Percentiles rank a stretch among this genome's conserved stretches.
Evolutionary conservation across 1,140 invertebrate genomes (phyloP).

Genomic region (Panagrolaimus sp.): DNA sequence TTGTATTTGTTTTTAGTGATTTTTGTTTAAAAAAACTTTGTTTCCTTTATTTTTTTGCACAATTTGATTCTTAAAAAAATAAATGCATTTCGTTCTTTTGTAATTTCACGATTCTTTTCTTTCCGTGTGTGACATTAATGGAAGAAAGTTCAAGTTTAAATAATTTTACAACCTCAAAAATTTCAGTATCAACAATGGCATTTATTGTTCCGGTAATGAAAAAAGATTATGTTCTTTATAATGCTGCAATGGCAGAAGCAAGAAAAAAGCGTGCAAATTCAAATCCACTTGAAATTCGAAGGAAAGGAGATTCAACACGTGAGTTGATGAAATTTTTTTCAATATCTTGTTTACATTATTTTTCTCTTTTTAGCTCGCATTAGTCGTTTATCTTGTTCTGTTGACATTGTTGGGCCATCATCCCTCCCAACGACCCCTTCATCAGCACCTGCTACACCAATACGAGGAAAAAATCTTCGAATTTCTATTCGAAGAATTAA

Average conservation of each 20-base stretch:
- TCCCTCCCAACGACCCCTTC: background rate
- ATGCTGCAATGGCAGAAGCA: background rate
- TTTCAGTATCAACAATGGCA: constrained; percentile 15
- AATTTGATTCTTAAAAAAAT: too few species aligned
- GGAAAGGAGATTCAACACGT: background rate
- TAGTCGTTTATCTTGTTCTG: constrained; percentile 1
- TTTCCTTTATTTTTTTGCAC: too few species aligned
- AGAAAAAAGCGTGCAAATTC: constrained; percentile 18
- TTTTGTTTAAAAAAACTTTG: too few species aligned
- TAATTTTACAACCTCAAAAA: background rate
- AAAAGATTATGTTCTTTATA: constrained; percentile 23
- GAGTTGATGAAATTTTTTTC: background rate
- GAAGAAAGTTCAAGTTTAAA: too few species aligned
- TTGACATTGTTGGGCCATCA: constrained; percentile 7
- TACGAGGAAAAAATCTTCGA: background rate
- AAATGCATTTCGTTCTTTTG: too few species aligned
- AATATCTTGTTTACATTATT: background rate
- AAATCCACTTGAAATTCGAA: constrained; percentile 13
- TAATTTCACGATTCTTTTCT: too few species aligned
- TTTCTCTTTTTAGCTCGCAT: constrained; percentile 14
- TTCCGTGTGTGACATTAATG: too few species aligned
- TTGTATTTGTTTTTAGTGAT: too few species aligned
- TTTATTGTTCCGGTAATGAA: constrained; percentile 27
- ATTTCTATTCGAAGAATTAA: background rate
- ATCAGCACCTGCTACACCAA: constrained; percentile 4